Evolutionary conservation across 2,797 vertebrate species (phyloP).

Genomic region (Scolopax bukidnonensis): DNA sequence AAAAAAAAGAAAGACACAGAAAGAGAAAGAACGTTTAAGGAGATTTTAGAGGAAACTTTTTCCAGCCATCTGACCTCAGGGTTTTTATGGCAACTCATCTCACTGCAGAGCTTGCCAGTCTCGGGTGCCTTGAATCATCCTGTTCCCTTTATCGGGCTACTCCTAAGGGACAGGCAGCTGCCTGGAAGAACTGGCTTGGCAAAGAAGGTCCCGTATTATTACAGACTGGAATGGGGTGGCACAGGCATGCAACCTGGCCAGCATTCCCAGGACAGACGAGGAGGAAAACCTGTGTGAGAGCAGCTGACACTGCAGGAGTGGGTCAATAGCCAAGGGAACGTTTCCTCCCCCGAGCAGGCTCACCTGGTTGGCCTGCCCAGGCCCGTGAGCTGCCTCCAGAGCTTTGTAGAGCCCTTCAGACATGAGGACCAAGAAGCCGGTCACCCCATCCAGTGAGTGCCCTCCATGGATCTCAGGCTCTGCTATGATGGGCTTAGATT

Average conservation of each 20-base stretch:
- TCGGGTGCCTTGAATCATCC: background rate
- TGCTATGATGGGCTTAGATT: slow-evolving; percentile 89
- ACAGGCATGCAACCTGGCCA: background rate
- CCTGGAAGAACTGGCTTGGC: background rate
- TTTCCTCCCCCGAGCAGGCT: background rate
- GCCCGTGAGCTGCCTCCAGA: slow-evolving; percentile 92
- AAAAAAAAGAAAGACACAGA: background rate
- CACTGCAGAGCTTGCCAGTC: background rate
- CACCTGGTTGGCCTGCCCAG: slow-evolving; percentile 97
- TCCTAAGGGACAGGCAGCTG: background rate
- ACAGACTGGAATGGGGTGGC: background rate
- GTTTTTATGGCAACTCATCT: background rate
- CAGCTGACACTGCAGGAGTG: background rate
- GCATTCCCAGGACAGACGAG: background rate
- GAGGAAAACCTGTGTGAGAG: background rate
- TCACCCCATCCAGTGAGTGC: slow-evolving; percentile 88
- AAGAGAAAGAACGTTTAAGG: background rate
- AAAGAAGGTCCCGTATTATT: background rate
- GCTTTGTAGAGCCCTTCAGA: slow-evolving; percentile 96
- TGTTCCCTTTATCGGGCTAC: background rate
- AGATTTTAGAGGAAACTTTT: background rate
- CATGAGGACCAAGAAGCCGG: slow-evolving; percentile 94
- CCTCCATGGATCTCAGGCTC: slow-evolving; percentile 94
- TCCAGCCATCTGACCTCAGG: background rate
- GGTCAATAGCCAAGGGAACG: accelerated